Evolutionary conservation across 2,113 vertebrate species (phyloP).

Genomic region (Mobula hypostoma): DNA sequence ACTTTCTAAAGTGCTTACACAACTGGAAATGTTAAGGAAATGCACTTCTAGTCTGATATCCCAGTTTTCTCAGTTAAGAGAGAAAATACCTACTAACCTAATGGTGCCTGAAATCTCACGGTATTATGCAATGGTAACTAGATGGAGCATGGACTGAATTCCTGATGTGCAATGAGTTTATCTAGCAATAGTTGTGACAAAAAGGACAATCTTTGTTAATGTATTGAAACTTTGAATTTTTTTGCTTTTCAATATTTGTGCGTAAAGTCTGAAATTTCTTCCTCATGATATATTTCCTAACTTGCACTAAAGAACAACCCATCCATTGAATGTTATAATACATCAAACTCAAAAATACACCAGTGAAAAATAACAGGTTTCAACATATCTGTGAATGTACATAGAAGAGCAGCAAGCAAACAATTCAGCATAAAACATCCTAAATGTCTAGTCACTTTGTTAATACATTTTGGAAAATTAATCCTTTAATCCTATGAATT

Average conservation of each 20-base stretch:
- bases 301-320: not conserved
- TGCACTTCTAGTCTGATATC: slow-evolving; percentile 25
- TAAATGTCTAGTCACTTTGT: not conserved
- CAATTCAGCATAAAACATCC: not conserved
- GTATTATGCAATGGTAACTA: slow-evolving; percentile 4
- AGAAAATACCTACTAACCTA: not conserved
- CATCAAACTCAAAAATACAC: not conserved
- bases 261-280: slow-evolving; percentile 11
- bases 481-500: not conserved
- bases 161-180: slow-evolving; percentile 5
- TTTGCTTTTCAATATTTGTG: slow-evolving; percentile 4
- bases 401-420: slow-evolving; percentile 14
- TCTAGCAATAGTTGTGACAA: not conserved
- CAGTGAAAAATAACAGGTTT: slow-evolving; percentile 28
- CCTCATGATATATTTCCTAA: not conserved
- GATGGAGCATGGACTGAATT: slow-evolving; percentile 19
- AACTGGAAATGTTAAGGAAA: slow-evolving; percentile 45
- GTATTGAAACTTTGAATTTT: not conserved
- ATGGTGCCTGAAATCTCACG: not conserved
- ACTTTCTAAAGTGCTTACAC: slow-evolving; percentile 56
- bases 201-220: not conserved
- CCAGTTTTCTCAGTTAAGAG: not conserved
- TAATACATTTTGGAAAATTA: not conserved
- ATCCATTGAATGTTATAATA: not conserved
- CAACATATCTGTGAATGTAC: slow-evolving; percentile 23